These are phyloP conservation scores for Pomacea canaliculata DNA, from an alignment of 2,888 invertebrate genomes.

Conservation along the genomic window DNA sequence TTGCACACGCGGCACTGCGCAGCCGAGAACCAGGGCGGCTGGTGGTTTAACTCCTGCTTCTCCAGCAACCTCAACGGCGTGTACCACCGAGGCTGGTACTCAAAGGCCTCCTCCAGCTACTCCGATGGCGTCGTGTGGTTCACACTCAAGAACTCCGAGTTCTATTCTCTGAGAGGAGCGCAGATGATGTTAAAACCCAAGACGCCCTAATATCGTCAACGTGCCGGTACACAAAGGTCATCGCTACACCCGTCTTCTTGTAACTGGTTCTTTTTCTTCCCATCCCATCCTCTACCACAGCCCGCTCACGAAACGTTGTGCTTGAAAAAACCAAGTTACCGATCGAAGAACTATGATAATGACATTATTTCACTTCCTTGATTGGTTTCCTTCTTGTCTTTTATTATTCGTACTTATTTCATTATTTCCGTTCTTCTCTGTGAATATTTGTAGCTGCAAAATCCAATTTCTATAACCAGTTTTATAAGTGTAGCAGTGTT, in stretches of 20 bases:
- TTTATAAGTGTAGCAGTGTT: too few relatives aligned
- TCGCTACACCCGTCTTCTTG: neutral
- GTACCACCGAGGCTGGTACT: slow-evolving; percentile 64
- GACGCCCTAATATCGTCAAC: slow-evolving; percentile 14
- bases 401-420: too few relatives aligned
- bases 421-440: too few relatives aligned
- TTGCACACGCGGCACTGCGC: slow-evolving; percentile 64
- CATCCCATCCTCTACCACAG: too few relatives aligned
- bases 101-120: slow-evolving; percentile 48
- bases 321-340: too few relatives aligned
- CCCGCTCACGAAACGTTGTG: too few relatives aligned
- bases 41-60: slow-evolving; percentile 68
- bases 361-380: too few relatives aligned
- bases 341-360: too few relatives aligned
- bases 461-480: too few relatives aligned
- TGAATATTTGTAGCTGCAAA: too few relatives aligned
- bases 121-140: slow-evolving; percentile 63
- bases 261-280: too few relatives aligned
- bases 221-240: neutral
- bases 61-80: slow-evolving; percentile 65
- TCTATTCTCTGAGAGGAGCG: slow-evolving; percentile 62
- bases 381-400: too few relatives aligned
- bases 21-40: slow-evolving; percentile 62
- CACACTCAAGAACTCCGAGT: slow-evolving; percentile 63
- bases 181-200: slow-evolving; percentile 62